Percentiles rank a stretch among this genome's conserved stretches.
These are phyloP conservation scores for Euleptes europaea DNA, from an alignment of 2,113 vertebrate species.

Conservation along the genomic window DNA sequence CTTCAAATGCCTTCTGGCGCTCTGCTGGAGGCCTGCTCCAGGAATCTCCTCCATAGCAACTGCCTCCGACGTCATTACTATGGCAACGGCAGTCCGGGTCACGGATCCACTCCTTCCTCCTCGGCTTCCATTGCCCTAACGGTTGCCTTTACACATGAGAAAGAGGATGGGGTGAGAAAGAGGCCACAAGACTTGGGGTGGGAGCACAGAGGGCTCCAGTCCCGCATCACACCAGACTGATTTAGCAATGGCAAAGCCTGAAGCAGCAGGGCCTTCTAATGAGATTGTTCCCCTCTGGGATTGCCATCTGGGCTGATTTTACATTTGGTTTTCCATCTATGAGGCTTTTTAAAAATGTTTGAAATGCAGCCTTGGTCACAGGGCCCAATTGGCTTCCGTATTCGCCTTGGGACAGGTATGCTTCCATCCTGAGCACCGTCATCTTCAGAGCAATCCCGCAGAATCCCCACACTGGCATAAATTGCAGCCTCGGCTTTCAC, in stretches of 20 bases:
- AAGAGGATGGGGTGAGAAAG: background rate
- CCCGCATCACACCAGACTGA: background rate
- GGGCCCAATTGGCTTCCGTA: background rate
- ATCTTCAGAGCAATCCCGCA: background rate
- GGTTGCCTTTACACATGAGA: background rate
- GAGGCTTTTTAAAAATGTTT: background rate
- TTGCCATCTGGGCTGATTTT: background rate
- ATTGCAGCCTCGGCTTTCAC: background rate
- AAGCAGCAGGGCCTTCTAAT: background rate
- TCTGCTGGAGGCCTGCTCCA: background rate
- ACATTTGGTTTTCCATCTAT: background rate
- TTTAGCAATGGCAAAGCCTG: background rate
- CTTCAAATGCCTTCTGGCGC: slow-evolving; percentile 9
- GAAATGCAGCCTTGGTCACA: background rate
- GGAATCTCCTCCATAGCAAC: slow-evolving; percentile 26
- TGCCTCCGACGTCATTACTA: slow-evolving; percentile 13
- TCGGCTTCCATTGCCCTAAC: background rate
- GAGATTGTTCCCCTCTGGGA: background rate
- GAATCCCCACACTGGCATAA: background rate
- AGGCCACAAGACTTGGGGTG: slow-evolving; percentile 1
- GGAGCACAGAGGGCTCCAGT: background rate
- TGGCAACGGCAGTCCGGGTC: slow-evolving; percentile 28
- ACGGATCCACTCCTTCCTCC: background rate
- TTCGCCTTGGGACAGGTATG: no score
- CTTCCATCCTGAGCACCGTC: background rate